Base-by-base conservation (phyloP, 2,113 vertebrate species). In the Epinephelus lanceolatus region DNA sequence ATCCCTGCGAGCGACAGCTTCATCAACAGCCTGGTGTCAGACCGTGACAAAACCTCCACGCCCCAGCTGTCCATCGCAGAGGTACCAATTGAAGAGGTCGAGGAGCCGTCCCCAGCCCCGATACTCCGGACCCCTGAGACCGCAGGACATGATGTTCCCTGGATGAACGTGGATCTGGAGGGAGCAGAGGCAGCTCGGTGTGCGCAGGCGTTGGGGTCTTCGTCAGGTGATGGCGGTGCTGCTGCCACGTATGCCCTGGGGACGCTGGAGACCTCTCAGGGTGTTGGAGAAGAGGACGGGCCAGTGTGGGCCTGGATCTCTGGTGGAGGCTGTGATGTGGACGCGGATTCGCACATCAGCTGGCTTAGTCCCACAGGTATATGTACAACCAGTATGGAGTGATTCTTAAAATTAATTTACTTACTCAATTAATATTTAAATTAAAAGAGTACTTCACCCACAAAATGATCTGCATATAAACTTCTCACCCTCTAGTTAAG, bases 151-250 rank as follows among this genome's bases (percentile, higher is more conserved):
- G 95, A 96, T 1, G 86, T 95, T 59, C 97, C 96, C 59, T 99
- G 97, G 98, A 98, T 97, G 87, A 98, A 96, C 13, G 98, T 99
- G 47, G 98, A 99, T 84, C 92, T 99, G 84, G 97, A 98, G 86
- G 97, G 97, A 65, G 94, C 95, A 1, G 95, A 90, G 15, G 89
- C 87, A 0, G 74, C 95, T 1, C 81, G 87, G 14, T 89, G 91
- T 3, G 5, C 62, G 74, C 0, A 51, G 45, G 62, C 14, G 2
- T 74, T 65, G 6, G 75, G 45, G 33, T 3, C 30, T 2, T 68
- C 55, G 0, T 7, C 57, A 12, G 77, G 71, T 9, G 86, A 91
- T 0, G 83, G 86, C 0, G 91, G 95, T 0, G 49, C 93, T 0
- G 95, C 96, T 12, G 96, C 96, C 30, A 84, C 89, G 0, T 96